Conservation (phyloP, 2,888 invertebrate genomes). For the Erpobdella octoculata region DNA sequence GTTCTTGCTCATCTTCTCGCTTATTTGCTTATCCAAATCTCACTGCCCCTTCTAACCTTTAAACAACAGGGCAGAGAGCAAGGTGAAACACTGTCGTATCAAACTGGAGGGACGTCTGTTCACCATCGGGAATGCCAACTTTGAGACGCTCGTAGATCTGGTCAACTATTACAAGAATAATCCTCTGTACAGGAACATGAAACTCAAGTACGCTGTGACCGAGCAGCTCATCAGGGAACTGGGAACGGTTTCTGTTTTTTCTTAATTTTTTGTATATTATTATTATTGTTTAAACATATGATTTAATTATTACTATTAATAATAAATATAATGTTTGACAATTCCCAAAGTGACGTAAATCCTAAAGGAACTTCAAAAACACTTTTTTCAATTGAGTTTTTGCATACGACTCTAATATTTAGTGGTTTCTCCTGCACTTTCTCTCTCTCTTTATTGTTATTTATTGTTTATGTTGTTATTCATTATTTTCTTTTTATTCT, state of each 20-base stretch:
- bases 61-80: conserved; percentile 77
- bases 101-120: conserved; percentile 83
- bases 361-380: too few species aligned
- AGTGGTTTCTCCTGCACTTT: too few species aligned
- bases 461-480: neutral
- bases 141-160: conserved; percentile 89
- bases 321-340: too few species aligned
- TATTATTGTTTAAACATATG: too few species aligned
- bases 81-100: conserved; percentile 93
- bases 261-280: neutral
- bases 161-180: conserved; percentile 82
- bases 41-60: too few species aligned
- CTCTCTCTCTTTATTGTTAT: too few species aligned
- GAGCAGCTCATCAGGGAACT: conserved; percentile 43
- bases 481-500: conserved; percentile 29
- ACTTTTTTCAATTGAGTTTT: too few species aligned
- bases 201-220: conserved; percentile 62
- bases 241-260: conserved; percentile 40
- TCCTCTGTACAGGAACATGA: conserved; percentile 82
- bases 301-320: too few species aligned
- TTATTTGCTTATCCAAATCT: too few species aligned
- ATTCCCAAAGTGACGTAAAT: too few species aligned
- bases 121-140: conserved; percentile 70
- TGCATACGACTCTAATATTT: too few species aligned
- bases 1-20: too few species aligned